A percentile compares a stretch with the other conserved stretches of the same genome.
Evolutionary conservation across 1,140 invertebrate genomes (phyloP).

Genomic region (Heliconius hewitsoni): DNA sequence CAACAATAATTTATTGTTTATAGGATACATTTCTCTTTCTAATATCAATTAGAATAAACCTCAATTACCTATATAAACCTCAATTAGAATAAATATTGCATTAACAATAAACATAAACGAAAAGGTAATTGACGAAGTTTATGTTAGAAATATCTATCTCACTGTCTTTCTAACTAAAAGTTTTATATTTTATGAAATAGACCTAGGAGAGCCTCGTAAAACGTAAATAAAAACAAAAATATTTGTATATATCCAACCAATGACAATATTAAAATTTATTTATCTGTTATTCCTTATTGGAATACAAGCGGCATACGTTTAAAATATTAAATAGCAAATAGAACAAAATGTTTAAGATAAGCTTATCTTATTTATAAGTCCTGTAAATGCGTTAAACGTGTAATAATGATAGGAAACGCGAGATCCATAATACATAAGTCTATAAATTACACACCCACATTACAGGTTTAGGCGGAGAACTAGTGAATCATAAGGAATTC

Average conservation of each 20-base stretch:
- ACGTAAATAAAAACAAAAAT: too few species aligned
- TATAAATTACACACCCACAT: constrained; percentile 34
- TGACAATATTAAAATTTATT: background rate
- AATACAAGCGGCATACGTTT: background rate
- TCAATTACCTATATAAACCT: too few species aligned
- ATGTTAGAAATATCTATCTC: too few species aligned
- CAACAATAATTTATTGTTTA: background rate
- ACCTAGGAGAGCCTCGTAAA: too few species aligned
- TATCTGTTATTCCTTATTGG: background rate
- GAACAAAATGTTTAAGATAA: constrained; percentile 15
- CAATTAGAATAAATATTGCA: background rate
- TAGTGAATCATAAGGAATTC: constrained; percentile 53
- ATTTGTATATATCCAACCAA: too few species aligned
- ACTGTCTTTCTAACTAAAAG: too few species aligned
- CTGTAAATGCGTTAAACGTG: constrained; percentile 31
- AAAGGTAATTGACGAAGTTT: too few species aligned
- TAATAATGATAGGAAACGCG: constrained; percentile 29
- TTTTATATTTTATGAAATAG: too few species aligned
- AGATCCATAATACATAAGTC: constrained; percentile 22
- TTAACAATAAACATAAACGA: too few species aligned
- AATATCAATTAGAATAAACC: background rate
- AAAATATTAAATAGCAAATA: constrained; percentile 14
- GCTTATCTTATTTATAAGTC: constrained; percentile 14
- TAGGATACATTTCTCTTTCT: background rate
- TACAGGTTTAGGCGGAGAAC: constrained; percentile 31